Evolutionary conservation across 2,797 vertebrate genomes (phyloP).

Genomic region (Premnoplex brunnescens): DNA sequence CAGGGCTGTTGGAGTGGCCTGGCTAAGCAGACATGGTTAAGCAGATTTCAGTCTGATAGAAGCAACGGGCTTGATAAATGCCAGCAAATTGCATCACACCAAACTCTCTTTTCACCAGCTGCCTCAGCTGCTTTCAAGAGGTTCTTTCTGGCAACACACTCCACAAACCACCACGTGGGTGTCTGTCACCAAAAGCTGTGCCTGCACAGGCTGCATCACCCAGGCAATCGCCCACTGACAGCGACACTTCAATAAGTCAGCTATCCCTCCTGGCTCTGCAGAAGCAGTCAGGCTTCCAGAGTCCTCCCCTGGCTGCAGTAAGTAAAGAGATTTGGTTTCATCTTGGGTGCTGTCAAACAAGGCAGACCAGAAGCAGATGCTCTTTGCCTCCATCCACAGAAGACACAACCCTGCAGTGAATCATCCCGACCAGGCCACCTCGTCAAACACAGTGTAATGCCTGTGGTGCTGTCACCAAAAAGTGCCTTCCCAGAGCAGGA

Average conservation of each 20-base stretch:
- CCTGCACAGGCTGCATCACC: background rate
- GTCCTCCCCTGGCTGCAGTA: background rate
- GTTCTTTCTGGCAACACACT: background rate
- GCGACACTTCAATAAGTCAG: background rate
- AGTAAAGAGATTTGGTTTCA: background rate
- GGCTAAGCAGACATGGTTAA: background rate
- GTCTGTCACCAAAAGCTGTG: background rate
- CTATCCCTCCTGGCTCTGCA: background rate
- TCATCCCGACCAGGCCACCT: rapidly evolving
- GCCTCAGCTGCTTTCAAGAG: background rate
- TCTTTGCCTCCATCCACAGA: background rate
- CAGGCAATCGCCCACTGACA: background rate
- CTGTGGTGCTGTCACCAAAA: background rate
- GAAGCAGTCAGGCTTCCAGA: background rate
- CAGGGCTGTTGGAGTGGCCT: background rate
- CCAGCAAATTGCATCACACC: background rate
- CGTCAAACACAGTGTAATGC: rapidly evolving
- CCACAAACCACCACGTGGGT: background rate
- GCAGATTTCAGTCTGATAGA: background rate
- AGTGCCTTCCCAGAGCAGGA: background rate
- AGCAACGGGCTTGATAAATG: background rate
- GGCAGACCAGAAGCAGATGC: background rate
- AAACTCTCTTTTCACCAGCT: background rate
- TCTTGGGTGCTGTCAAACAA: background rate
- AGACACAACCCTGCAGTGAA: background rate